Percentiles rank a stretch among this genome's conserved stretches.
phyloP scores from a whole-genome alignment of 2,888 invertebrate genomes.

The Bhutanitis thaidina region DNA sequence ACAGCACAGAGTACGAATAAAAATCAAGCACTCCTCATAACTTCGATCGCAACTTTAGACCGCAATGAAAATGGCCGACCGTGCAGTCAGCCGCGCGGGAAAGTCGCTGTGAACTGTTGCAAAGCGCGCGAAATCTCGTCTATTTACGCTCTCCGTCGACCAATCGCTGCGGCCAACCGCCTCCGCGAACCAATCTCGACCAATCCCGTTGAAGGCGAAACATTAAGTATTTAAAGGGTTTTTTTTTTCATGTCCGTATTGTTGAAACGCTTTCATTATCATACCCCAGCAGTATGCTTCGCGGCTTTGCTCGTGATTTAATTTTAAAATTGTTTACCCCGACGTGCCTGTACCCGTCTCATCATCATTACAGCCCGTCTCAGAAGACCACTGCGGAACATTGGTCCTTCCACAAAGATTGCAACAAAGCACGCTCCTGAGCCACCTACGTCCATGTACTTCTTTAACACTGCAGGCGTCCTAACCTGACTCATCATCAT shows the following conservation, averaged over 20 bases:
- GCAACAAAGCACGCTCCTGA: too few relatives aligned
- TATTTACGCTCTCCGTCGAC: constrained; percentile 57
- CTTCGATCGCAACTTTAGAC: constrained; percentile 35
- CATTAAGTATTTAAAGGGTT: constrained; percentile 73
- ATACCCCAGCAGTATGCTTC: constrained; percentile 1
- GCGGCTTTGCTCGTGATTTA: constrained; percentile 5
- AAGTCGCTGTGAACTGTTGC: constrained; percentile 60
- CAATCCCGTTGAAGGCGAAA: constrained; percentile 58
- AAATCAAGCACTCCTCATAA: constrained; percentile 48
- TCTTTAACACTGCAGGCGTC: too few relatives aligned
- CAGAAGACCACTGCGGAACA: too few relatives aligned
- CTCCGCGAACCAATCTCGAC: constrained; percentile 46
- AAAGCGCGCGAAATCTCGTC: constrained; percentile 66
- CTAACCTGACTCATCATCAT: too few relatives aligned
- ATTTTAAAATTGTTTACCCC: background rate
- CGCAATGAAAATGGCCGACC: constrained; percentile 23
- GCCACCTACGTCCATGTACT: too few relatives aligned
- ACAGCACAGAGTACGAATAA: constrained; percentile 21
- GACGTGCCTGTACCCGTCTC: too few relatives aligned
- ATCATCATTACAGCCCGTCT: too few relatives aligned
- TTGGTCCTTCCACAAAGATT: too few relatives aligned
- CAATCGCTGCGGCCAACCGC: constrained; percentile 58
- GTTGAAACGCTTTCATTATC: constrained; percentile 16
- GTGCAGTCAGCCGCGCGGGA: constrained; percentile 46
- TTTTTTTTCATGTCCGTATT: constrained; percentile 61